Percentiles rank a stretch among this genome's conserved stretches.
Conservation (phyloP, 1,140 invertebrate species). For the Oppia nitens region DNA sequence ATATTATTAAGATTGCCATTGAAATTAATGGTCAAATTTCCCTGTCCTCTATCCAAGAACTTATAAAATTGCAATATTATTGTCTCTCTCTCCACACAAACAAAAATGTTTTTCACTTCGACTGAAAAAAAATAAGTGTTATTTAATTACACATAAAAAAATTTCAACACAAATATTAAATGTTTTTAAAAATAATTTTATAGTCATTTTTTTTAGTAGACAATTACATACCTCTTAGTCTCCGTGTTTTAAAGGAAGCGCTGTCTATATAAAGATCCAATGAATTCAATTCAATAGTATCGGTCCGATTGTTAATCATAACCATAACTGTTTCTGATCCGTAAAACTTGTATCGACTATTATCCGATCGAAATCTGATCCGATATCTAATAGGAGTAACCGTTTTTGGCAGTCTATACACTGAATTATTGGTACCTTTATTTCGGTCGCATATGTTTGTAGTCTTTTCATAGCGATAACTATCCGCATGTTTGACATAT, state of each 20-base stretch:
- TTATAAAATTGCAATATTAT: conserved; percentile 8
- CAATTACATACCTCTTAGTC: no score
- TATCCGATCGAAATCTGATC: conserved; percentile 5
- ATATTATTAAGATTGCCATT: neutral
- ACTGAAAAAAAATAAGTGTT: neutral
- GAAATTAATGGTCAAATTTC: conserved; percentile 8
- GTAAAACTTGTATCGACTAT: neutral
- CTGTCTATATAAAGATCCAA: neutral
- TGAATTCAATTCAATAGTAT: conserved; percentile 7
- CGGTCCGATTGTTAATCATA: conserved; percentile 1
- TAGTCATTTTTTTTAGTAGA: neutral
- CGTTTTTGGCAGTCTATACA: neutral
- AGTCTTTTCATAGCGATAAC: neutral
- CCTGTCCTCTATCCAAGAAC: neutral
- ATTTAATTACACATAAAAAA: conserved; percentile 3
- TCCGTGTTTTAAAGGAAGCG: neutral
- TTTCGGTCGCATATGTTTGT: neutral
- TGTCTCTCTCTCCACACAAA: conserved; percentile 4
- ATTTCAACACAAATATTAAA: neutral
- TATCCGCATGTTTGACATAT: neutral
- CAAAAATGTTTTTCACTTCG: neutral
- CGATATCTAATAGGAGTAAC: conserved; percentile 4
- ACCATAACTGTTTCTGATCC: neutral
- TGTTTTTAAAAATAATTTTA: neutral
- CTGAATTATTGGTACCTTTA: neutral